These are phyloP conservation scores for Heterotilapia buettikoferi DNA, from an alignment of 2,113 vertebrate species.

Conservation along the genomic window DNA sequence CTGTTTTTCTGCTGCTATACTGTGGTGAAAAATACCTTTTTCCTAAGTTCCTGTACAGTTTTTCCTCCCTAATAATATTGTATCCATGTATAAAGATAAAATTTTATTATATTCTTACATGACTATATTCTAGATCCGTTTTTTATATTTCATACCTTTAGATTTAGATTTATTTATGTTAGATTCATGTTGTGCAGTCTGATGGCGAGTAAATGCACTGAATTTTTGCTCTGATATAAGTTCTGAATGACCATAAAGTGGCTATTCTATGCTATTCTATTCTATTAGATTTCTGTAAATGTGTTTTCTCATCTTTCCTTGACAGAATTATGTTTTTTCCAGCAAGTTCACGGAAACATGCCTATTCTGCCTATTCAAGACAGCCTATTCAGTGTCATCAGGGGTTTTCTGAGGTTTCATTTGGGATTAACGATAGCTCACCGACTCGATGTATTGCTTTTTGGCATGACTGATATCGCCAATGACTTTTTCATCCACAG, in stretches of 20 bases:
- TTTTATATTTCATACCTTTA: background rate
- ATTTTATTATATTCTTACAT: background rate
- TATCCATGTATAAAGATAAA: background rate
- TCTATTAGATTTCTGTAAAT: background rate
- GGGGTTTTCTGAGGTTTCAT: background rate
- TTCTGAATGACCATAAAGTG: background rate
- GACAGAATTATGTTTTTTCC: background rate
- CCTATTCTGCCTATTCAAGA: background rate
- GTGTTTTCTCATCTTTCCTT: background rate
- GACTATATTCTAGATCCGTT: background rate
- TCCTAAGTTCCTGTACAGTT: background rate
- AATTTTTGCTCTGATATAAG: background rate
- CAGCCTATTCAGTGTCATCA: background rate
- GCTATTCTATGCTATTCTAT: background rate
- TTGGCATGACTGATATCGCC: conserved; percentile 76
- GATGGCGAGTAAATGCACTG: rapidly evolving
- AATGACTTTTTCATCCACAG: conserved; percentile 76
- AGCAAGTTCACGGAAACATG: background rate
- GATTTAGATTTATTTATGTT: background rate
- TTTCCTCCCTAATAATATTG: background rate
- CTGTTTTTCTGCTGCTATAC: background rate
- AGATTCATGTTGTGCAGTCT: background rate
- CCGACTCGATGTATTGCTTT: conserved; percentile 77
- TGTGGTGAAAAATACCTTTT: background rate
- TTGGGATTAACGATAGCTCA: conserved; percentile 40